Evolutionary conservation across 1,140 invertebrate species (phyloP).

Genomic region (Riptortus pedestris): DNA sequence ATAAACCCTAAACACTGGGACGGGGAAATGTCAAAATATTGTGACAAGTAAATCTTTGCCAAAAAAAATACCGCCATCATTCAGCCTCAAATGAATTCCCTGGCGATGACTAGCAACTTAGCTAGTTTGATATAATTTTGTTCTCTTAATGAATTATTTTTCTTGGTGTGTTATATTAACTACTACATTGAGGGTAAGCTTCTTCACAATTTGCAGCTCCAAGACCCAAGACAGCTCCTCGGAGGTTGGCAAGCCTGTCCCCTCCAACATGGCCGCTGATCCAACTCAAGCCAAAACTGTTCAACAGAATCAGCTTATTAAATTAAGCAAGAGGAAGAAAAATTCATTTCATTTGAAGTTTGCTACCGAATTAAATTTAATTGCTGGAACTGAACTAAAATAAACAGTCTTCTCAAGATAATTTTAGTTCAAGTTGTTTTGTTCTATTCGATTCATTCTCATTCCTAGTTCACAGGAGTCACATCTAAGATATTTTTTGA

Average conservation of each 20-base stretch:
- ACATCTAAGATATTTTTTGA: too few species aligned
- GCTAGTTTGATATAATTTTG: too few species aligned
- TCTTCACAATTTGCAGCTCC: conserved; percentile 47
- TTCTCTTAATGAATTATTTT: too few species aligned
- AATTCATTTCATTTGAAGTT: not conserved
- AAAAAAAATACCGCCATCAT: too few species aligned
- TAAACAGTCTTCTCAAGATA: not conserved
- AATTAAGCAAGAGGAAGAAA: not conserved
- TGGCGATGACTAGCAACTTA: too few species aligned
- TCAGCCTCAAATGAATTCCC: too few species aligned
- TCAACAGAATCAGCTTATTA: conserved; percentile 30
- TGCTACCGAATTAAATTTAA: not conserved
- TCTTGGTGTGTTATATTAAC: not conserved
- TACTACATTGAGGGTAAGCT: conserved; percentile 20
- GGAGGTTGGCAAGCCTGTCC: conserved; percentile 39
- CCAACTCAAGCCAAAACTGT: conserved; percentile 51
- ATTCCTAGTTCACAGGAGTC: too few species aligned
- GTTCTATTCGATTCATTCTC: too few species aligned
- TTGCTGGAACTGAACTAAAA: not conserved
- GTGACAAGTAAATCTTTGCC: too few species aligned
- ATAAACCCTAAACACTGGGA: too few species aligned
- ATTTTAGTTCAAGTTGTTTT: too few species aligned
- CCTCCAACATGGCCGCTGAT: conserved; percentile 40
- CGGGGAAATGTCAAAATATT: too few species aligned
- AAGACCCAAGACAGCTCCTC: conserved; percentile 49